phyloP scores from a whole-genome alignment of 2,888 invertebrate genomes.

The Vesta saturnalis region DNA sequence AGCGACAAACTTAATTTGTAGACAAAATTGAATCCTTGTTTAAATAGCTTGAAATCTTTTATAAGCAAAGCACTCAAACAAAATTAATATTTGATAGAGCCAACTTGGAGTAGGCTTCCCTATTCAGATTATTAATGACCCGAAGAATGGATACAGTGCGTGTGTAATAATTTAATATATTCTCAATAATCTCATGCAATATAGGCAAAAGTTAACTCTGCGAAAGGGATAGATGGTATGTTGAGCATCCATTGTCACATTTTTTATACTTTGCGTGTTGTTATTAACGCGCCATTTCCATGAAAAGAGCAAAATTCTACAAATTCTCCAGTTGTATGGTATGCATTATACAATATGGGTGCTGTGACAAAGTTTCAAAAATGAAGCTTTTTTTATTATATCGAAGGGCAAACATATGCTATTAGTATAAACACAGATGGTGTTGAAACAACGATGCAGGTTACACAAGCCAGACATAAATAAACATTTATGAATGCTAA shows the following conservation, averaged over 20 bases:
- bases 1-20: not conserved
- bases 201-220: slow-evolving; percentile 25
- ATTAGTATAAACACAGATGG: slow-evolving; percentile 34
- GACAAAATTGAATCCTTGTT: not conserved
- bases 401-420: slow-evolving; percentile 24
- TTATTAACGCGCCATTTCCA: slow-evolving; percentile 15
- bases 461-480: slow-evolving; percentile 36
- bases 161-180: slow-evolving; percentile 35
- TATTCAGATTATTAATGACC: slow-evolving; percentile 31
- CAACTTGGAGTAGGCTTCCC: slow-evolving; percentile 25
- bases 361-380: not conserved
- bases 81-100: slow-evolving; percentile 29
- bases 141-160: slow-evolving; percentile 32
- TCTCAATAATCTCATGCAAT: slow-evolving; percentile 29
- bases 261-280: slow-evolving; percentile 30
- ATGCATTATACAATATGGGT: no score
- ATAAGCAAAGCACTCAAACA: slow-evolving; percentile 26
- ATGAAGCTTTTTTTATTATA: not conserved
- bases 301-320: not conserved
- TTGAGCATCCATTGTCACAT: slow-evolving; percentile 20
- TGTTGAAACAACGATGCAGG: slow-evolving; percentile 34
- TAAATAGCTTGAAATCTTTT: slow-evolving; percentile 25
- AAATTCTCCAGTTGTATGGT: no score
- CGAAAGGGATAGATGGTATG: slow-evolving; percentile 25
- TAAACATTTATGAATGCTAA: slow-evolving; percentile 40